phyloP scores from a whole-genome alignment of 2,113 vertebrate species.

The Myxocyprinus asiaticus region DNA sequence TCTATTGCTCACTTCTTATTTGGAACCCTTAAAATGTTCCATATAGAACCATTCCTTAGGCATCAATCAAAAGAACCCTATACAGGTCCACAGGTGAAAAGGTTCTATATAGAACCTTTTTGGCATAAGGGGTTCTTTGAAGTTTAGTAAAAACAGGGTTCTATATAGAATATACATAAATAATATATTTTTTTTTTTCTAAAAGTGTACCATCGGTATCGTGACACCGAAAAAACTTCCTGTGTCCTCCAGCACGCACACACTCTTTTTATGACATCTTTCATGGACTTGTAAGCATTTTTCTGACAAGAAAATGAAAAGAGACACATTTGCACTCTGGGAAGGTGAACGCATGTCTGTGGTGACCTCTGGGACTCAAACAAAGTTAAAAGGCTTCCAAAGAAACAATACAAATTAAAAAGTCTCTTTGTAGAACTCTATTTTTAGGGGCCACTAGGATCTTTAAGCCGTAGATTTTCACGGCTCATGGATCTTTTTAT shows the following conservation, averaged over 20 bases:
- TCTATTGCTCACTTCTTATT: too few relatives aligned
- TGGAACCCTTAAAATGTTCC: too few relatives aligned
- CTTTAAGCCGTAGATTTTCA: constrained; percentile 68
- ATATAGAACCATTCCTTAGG: too few relatives aligned
- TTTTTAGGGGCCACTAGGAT: constrained; percentile 71
- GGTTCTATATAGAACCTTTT: too few relatives aligned
- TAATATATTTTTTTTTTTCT: too few relatives aligned
- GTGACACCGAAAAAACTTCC: constrained; percentile 36
- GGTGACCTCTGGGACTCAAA: constrained; percentile 61
- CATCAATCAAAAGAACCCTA: too few relatives aligned
- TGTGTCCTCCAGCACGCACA: not conserved
- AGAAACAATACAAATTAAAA: constrained; percentile 66
- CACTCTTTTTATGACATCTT: constrained; percentile 59
- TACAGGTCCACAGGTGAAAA: too few relatives aligned
- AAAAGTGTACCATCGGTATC: not conserved
- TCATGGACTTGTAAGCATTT: constrained; percentile 50
- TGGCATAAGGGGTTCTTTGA: too few relatives aligned
- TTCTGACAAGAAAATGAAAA: constrained; percentile 51
- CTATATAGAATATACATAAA: too few relatives aligned
- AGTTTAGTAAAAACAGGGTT: too few relatives aligned
- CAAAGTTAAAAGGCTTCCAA: constrained; percentile 74
- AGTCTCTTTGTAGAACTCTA: constrained; percentile 65
- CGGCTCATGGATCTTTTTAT: constrained; percentile 72
- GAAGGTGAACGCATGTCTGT: constrained; percentile 45
- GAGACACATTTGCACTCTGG: constrained; percentile 44